Base-by-base conservation (phyloP, 2,113 vertebrate genomes). In the Orthochromis malagaraziensis region DNA sequence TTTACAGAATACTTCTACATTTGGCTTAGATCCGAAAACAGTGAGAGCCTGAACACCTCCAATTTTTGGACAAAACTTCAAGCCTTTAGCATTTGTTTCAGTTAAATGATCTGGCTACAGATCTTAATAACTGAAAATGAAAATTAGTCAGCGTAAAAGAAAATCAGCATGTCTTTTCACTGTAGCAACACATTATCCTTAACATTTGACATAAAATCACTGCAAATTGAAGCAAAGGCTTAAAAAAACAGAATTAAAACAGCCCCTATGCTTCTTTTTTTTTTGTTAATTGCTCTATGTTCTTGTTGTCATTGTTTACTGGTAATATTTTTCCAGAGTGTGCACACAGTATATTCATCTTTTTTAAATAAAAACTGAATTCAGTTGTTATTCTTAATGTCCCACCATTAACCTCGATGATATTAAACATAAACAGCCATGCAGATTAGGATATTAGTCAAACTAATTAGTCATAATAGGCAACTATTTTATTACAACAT, bases 401-500 rank as follows among this genome's bases (percentile, higher is more conserved):
- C 14, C 11, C 54, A 60, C 16, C 38, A 70, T 81, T 82, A 54
- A 42, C 57, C 24, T 60, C 7, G 17, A 49, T 55, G 5, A 68
- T 49, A 54, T 51, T 79, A 79, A 60, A 65, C 26, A 51, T 26
- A 79, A 84, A 81, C 45, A 83, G 35, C 7, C 35, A 80, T 58
- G 10, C 33, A 83, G 73, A 89, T 86, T 21, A 84, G 17, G 9
- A 38, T 21, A 79, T 83, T 57, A 49, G 19, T 84, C 31, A 31
- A 81, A 85, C 49, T 58, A 79, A 84, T 86, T 55, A 87, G 17
- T 79, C 17, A 53, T 33, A 86, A 70, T 42, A 42, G 47, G n/a
- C 5, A 80, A 84, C 79, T 49, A 63, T 82, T 79, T 85, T 19
- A 35, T 83, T 83, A 84, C 51, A 89, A 68, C 47, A 77, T 31